Evolutionary conservation across 1,140 invertebrate species (phyloP).

Genomic region (Alviniconcha marisindica): DNA sequence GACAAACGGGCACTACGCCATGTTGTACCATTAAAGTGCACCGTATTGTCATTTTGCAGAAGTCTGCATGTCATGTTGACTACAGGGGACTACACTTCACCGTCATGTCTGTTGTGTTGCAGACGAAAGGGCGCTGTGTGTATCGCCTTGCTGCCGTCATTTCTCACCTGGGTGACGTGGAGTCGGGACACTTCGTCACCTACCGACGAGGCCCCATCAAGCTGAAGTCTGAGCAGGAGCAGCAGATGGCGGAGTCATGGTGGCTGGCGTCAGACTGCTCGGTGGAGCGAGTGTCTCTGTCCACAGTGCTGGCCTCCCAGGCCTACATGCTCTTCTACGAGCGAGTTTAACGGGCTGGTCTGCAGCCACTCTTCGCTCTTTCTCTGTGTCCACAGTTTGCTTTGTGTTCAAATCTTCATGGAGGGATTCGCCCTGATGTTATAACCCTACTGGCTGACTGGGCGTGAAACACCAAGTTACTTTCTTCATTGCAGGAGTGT

Average conservation of each 20-base stretch:
- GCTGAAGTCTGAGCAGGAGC: conserved; percentile 38
- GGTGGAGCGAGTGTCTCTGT: conserved; percentile 70
- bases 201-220: conserved; percentile 83
- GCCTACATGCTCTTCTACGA: conserved; percentile 80
- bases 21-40: too few relatives aligned
- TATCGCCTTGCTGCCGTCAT: conserved; percentile 90
- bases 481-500: too few relatives aligned
- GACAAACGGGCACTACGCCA: too few relatives aligned
- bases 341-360: conserved; percentile 65
- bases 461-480: too few relatives aligned
- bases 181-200: conserved; percentile 94
- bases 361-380: too few relatives aligned
- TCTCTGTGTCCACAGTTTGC: too few relatives aligned
- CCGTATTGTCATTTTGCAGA: too few relatives aligned
- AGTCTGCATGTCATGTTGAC: too few relatives aligned
- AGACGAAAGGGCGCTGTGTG: conserved; percentile 48
- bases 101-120: conserved; percentile 9
- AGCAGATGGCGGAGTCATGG: conserved; percentile 73
- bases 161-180: conserved; percentile 91
- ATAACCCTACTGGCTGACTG: too few relatives aligned
- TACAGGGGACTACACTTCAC: too few relatives aligned
- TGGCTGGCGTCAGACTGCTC: conserved; percentile 76
- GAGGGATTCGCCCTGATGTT: too few relatives aligned
- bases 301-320: conserved; percentile 74
- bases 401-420: too few relatives aligned